A percentile compares a stretch with the other conserved stretches of the same genome.
phyloP scores from a whole-genome alignment of 2,113 vertebrate genomes.

The Bagarius yarrelli region DNA sequence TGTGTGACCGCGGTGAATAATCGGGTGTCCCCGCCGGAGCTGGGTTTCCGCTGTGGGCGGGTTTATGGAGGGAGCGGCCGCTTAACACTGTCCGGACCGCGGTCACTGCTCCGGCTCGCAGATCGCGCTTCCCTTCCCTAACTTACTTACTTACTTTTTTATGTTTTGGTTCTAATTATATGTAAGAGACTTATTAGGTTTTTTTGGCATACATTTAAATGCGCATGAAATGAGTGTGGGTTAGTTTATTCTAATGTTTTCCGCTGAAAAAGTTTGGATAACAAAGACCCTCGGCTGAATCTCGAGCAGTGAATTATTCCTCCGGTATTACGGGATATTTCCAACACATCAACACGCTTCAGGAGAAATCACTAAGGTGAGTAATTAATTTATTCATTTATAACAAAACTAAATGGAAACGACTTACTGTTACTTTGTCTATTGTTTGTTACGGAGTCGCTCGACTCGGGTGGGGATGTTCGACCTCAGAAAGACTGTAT shows the following conservation, averaged over 20 bases:
- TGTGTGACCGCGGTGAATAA: too few relatives aligned
- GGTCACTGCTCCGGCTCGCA: neutral
- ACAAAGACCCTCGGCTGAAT: neutral
- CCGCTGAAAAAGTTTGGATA: neutral
- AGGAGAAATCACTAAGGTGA: constrained; percentile 28
- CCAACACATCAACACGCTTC: neutral
- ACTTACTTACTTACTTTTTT: too few relatives aligned
- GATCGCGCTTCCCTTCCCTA: neutral
- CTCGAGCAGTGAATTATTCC: neutral
- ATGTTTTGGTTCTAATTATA: too few relatives aligned
- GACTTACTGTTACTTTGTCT: neutral
- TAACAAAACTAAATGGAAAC: neutral
- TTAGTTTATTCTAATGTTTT: neutral
- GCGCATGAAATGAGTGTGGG: neutral
- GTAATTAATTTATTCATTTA: neutral
- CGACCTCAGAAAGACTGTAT: neutral
- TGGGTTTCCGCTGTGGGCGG: constrained; percentile 8
- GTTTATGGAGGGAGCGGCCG: neutral
- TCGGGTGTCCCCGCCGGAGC: too few relatives aligned
- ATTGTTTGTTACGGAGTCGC: neutral
- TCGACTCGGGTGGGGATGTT: constrained; percentile 12
- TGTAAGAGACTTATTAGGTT: neutral
- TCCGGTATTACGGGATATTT: too few relatives aligned
- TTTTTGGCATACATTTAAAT: neutral
- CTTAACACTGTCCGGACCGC: neutral